phyloP scores from a whole-genome alignment of 2,797 vertebrate species.

The Enteromius unitaeniatus region DNA sequence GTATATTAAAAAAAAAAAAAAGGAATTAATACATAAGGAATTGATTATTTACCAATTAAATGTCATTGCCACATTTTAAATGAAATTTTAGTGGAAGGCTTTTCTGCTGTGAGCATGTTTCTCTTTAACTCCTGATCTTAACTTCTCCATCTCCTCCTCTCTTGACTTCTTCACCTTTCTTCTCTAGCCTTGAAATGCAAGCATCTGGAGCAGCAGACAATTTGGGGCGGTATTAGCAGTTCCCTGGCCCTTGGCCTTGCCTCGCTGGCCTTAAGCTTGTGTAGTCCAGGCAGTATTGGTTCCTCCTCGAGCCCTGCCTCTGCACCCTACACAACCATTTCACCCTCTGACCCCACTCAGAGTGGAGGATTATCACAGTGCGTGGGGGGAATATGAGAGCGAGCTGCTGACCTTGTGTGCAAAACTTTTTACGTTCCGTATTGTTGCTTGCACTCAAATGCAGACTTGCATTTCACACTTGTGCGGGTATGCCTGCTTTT shows the following conservation, averaged over 20 bases:
- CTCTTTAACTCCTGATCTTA: conserved; percentile 26
- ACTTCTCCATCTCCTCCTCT: conserved; percentile 44
- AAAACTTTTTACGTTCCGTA: conserved; percentile 37
- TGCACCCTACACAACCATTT: conserved; percentile 43
- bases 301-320: conserved; percentile 33
- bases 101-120: background rate
- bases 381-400: conserved; percentile 53
- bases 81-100: background rate
- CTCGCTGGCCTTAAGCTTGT: conserved; percentile 42
- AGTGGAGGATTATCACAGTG: conserved; percentile 52
- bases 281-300: conserved; percentile 44
- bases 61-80: background rate
- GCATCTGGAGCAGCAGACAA: conserved; percentile 72
- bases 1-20: background rate
- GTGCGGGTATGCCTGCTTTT: background rate
- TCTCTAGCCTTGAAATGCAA: conserved; percentile 64
- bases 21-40: background rate
- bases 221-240: conserved; percentile 74
- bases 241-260: conserved; percentile 66
- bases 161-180: conserved; percentile 65
- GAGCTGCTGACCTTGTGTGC: conserved; percentile 28
- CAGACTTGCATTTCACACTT: conserved; percentile 12
- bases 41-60: conserved; percentile 1
- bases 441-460: conserved; percentile 6
- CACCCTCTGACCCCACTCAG: conserved; percentile 65